These are phyloP conservation scores for Lutraria lutraria DNA, from an alignment of 2,888 invertebrate species.

Conservation along the genomic window DNA sequence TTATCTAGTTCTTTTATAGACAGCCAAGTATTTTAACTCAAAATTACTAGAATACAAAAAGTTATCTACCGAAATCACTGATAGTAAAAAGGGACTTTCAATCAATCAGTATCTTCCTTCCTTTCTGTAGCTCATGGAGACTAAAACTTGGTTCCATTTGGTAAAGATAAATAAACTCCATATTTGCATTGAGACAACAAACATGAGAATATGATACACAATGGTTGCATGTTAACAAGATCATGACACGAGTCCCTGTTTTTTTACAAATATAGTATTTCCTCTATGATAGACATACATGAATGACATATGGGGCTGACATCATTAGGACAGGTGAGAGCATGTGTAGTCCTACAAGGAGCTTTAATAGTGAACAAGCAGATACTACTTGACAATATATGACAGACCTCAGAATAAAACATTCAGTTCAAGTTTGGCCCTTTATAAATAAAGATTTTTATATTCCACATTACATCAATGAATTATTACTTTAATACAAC, in stretches of 20 bases:
- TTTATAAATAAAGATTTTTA: slow-evolving; percentile 3
- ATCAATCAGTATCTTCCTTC: background rate
- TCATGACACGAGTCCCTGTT: background rate
- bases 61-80: background rate
- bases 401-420: background rate
- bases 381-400: background rate
- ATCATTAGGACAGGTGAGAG: background rate
- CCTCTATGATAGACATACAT: background rate
- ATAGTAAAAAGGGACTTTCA: background rate
- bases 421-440: background rate
- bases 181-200: background rate
- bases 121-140: background rate
- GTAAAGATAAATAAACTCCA: background rate
- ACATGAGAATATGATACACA: background rate
- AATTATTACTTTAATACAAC: background rate
- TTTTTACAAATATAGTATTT: slow-evolving; percentile 10
- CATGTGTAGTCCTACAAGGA: background rate
- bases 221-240: background rate
- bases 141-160: background rate
- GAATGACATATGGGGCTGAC: background rate
- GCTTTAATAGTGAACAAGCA: background rate
- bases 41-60: background rate
- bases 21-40: background rate
- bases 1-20: background rate
- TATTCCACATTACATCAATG: background rate